A percentile compares a stretch with the other conserved stretches of the same genome.
Evolutionary conservation across 2,113 vertebrate genomes (phyloP).

Genomic region (Melanerpes formicivorus): DNA sequence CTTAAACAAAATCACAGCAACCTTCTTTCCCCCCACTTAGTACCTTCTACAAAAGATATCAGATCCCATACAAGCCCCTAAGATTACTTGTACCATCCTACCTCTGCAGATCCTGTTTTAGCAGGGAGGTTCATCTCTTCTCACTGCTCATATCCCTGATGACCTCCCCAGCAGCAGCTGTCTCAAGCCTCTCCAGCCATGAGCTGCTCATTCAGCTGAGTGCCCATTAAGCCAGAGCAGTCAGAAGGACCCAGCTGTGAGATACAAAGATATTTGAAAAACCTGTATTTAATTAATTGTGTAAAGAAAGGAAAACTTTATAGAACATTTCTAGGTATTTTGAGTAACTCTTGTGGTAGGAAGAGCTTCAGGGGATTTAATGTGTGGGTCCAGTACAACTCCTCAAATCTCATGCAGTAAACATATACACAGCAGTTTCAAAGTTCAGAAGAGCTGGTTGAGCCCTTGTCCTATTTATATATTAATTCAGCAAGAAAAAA

Average conservation of each 20-base stretch:
- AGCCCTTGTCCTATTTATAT: not conserved
- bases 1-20: not conserved
- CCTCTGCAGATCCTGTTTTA: not conserved
- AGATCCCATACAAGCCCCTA: accelerated
- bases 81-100: not conserved
- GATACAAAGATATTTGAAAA: not conserved
- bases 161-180: not conserved
- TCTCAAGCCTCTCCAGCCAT: not conserved
- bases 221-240: not conserved
- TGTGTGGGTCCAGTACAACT: not conserved
- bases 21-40: not conserved
- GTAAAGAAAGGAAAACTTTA: not conserved
- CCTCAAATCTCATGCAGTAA: not conserved
- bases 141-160: not conserved
- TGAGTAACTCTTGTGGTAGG: not conserved
- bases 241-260: not conserved
- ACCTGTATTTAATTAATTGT: not conserved
- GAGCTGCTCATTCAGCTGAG: not conserved
- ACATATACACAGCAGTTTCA: not conserved
- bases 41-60: not conserved
- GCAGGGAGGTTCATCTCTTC: not conserved
- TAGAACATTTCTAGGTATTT: not conserved
- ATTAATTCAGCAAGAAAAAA: not conserved
- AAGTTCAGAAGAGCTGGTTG: not conserved
- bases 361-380: not conserved